A percentile compares a stretch with the other conserved stretches of the same genome.
phyloP scores from a whole-genome alignment of 2,113 vertebrate species.

The Saccopteryx bilineata region DNA sequence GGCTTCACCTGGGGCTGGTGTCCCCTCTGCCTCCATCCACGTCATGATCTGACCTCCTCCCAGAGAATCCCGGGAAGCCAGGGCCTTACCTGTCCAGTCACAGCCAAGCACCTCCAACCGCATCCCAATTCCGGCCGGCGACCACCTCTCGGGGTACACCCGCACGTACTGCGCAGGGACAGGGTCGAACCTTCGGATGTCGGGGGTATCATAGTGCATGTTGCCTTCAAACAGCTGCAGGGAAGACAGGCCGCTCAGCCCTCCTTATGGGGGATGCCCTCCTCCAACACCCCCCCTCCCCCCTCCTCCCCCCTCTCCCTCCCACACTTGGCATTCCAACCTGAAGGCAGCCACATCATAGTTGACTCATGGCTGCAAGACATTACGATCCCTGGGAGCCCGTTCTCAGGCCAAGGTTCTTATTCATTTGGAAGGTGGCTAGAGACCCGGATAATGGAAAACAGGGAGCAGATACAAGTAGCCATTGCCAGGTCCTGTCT shows the following conservation, averaged over 20 bases:
- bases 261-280: accelerated
- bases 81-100: conserved; percentile 94
- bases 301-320: too few species aligned
- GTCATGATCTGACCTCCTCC: not conserved
- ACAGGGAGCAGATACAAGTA: not conserved
- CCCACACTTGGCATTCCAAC: too few species aligned
- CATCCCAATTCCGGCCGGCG: conserved; percentile 97
- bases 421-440: not conserved
- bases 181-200: conserved; percentile 96
- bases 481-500: not conserved
- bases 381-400: not conserved
- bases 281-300: not conserved
- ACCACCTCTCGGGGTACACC: conserved; percentile 97
- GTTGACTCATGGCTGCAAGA: too few species aligned
- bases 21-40: too few species aligned
- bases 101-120: conserved; percentile 98
- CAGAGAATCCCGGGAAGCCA: not conserved
- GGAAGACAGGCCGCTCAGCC: conserved; percentile 57
- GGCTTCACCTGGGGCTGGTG: not conserved
- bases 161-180: conserved; percentile 94
- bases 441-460: not conserved
- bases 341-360: not conserved
- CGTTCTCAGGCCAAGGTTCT: not conserved
- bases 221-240: conserved; percentile 97
- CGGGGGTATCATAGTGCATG: conserved; percentile 97